Percentiles rank a stretch among this genome's conserved stretches.
Evolutionary conservation across 2,888 invertebrate species (phyloP).

Genomic region (Synergus laeviventris): DNA sequence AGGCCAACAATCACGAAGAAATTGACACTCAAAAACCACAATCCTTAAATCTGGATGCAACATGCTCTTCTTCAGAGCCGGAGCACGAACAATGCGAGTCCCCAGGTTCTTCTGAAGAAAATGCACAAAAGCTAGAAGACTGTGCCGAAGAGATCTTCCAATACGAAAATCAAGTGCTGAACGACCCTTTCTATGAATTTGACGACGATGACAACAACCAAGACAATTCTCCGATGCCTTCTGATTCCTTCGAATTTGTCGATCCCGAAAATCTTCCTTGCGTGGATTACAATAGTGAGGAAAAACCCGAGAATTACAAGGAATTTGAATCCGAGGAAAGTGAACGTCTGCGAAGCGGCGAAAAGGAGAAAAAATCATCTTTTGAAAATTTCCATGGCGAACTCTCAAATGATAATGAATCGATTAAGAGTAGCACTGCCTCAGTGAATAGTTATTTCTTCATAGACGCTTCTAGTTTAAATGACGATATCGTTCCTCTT

Average conservation of each 20-base stretch:
- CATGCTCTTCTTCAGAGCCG: constrained; percentile 61
- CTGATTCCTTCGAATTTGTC: constrained; percentile 67
- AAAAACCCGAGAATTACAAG: constrained; percentile 47
- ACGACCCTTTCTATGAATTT: constrained; percentile 70
- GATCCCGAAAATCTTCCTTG: constrained; percentile 54
- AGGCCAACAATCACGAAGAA: background rate
- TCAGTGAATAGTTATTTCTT: constrained; percentile 81
- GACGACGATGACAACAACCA: constrained; percentile 62
- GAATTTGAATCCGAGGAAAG: constrained; percentile 40
- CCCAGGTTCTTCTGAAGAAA: constrained; percentile 61
- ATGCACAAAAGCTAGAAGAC: constrained; percentile 51
- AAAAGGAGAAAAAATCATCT: constrained; percentile 41
- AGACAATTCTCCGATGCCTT: constrained; percentile 59
- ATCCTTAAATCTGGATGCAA: constrained; percentile 49
- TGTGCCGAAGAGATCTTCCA: constrained; percentile 64
- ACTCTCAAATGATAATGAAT: constrained; percentile 15
- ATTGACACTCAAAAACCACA: background rate
- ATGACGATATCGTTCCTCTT: constrained; percentile 78
- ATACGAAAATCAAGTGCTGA: constrained; percentile 68
- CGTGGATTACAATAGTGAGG: constrained; percentile 36
- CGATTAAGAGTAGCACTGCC: constrained; percentile 49
- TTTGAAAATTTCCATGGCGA: background rate
- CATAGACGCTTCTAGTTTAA: constrained; percentile 86
- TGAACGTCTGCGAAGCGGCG: constrained; percentile 7
- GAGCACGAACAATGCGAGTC: constrained; percentile 60